These are phyloP conservation scores for Holacanthella duospinosa DNA, from an alignment of 2,888 invertebrate genomes.

Conservation along the genomic window DNA sequence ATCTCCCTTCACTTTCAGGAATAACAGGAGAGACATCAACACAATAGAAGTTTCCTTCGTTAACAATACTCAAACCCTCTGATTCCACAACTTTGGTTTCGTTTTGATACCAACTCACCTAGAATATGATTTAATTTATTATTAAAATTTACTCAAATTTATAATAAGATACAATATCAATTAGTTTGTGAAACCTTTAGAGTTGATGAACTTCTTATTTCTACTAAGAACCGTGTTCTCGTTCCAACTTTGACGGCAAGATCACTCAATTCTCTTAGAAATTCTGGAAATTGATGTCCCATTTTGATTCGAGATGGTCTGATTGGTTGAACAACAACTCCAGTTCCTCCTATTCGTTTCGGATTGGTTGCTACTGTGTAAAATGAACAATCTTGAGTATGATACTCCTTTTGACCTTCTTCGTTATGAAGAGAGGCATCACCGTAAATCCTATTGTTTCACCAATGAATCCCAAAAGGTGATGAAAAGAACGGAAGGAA, in stretches of 20 bases:
- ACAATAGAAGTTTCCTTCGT: conserved; percentile 77
- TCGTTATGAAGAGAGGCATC: neutral
- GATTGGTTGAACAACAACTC: neutral
- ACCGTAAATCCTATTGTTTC: neutral
- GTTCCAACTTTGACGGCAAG: conserved; percentile 83
- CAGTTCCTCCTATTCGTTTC: neutral
- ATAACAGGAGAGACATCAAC: conserved; percentile 71
- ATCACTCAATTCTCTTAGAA: conserved; percentile 72
- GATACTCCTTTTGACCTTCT: neutral
- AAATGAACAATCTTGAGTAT: neutral
- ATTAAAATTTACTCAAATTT: neutral
- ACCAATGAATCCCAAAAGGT: neutral
- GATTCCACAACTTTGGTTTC: conserved; percentile 53
- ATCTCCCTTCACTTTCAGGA: conserved; percentile 69
- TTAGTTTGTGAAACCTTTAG: conserved; percentile 52
- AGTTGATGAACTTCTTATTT: conserved; percentile 67
- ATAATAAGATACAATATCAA: neutral
- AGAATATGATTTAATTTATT: conserved; percentile 11
- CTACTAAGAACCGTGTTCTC: conserved; percentile 69
- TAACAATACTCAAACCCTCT: conserved; percentile 62
- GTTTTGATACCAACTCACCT: conserved; percentile 83
- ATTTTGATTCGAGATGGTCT: neutral
- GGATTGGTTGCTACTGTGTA: conserved; percentile 3
- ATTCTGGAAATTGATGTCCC: conserved; percentile 50
- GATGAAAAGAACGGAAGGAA: neutral